phyloP scores from a whole-genome alignment of 1,140 invertebrate genomes.

The Brachionus paranguensis region DNA sequence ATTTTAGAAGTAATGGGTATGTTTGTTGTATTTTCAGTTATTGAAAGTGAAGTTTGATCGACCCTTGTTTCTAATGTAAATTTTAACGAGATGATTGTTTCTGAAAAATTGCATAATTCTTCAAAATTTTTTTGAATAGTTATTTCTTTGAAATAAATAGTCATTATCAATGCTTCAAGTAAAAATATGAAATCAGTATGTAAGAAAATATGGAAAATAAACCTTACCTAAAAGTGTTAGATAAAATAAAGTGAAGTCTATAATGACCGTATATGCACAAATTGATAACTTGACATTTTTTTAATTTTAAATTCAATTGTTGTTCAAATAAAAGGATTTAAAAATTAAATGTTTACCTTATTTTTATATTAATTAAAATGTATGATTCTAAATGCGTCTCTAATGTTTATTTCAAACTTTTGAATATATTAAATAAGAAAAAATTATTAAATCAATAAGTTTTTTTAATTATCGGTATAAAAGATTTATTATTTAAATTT shows the following conservation, averaged over 20 bases:
- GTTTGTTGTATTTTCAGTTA: too few species aligned
- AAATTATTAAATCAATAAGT: too few species aligned
- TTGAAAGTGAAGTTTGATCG: background rate
- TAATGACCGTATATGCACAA: background rate
- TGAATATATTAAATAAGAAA: too few species aligned
- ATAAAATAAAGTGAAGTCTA: background rate
- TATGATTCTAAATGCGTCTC: too few species aligned
- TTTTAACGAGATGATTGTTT: background rate
- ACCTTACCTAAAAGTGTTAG: background rate
- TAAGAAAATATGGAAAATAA: background rate
- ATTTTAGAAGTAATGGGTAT: too few species aligned
- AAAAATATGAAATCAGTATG: background rate
- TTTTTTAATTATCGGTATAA: too few species aligned
- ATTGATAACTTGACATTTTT: background rate
- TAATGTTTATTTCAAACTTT: too few species aligned
- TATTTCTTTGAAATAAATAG: background rate
- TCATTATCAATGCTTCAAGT: background rate
- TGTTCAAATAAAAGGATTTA: background rate
- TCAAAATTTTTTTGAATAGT: background rate
- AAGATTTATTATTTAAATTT: too few species aligned
- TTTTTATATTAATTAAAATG: background rate
- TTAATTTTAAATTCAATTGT: background rate
- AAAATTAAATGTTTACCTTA: background rate
- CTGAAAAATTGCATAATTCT: background rate
- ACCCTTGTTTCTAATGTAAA: background rate